A percentile compares a stretch with the other conserved stretches of the same genome.
phyloP scores from a whole-genome alignment of 37 sponge, comb jelly and placozoan species.

The Lycopodina hypogea region DNA sequence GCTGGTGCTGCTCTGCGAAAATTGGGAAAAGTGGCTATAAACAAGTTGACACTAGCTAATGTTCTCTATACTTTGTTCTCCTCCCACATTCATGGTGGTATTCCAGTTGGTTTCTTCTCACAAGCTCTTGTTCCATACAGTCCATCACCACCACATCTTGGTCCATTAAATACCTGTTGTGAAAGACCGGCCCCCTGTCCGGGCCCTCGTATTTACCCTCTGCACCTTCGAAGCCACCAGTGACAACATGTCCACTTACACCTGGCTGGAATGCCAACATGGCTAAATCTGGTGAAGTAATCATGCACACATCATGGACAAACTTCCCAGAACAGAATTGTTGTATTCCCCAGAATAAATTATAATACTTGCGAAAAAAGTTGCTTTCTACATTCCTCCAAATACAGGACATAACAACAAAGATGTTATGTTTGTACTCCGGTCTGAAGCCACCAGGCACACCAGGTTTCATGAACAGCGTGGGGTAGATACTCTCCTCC shows the following conservation, averaged over 20 bases:
- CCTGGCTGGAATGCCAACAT: neutral
- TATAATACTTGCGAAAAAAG: neutral
- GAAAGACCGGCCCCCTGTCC: neutral
- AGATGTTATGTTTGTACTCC: neutral
- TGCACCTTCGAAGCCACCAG: neutral
- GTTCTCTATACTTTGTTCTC: too few species aligned
- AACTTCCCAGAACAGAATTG: neutral
- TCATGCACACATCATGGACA: neutral
- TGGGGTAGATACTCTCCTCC: conserved; percentile 16
- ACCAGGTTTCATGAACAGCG: neutral
- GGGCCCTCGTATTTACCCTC: neutral
- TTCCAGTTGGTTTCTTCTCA: neutral
- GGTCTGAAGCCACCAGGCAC: neutral
- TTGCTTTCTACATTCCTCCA: neutral
- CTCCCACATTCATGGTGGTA: neutral
- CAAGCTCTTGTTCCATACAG: neutral
- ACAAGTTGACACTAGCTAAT: too few species aligned
- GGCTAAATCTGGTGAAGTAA: neutral
- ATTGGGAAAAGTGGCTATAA: too few species aligned
- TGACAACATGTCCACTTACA: neutral
- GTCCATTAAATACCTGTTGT: neutral
- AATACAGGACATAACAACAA: neutral
- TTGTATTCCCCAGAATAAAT: neutral
- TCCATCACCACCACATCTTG: neutral
- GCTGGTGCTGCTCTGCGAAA: too few species aligned